Evolutionary conservation across 2,113 vertebrate species (phyloP).

Genomic region (Halichoerus grypus): DNA sequence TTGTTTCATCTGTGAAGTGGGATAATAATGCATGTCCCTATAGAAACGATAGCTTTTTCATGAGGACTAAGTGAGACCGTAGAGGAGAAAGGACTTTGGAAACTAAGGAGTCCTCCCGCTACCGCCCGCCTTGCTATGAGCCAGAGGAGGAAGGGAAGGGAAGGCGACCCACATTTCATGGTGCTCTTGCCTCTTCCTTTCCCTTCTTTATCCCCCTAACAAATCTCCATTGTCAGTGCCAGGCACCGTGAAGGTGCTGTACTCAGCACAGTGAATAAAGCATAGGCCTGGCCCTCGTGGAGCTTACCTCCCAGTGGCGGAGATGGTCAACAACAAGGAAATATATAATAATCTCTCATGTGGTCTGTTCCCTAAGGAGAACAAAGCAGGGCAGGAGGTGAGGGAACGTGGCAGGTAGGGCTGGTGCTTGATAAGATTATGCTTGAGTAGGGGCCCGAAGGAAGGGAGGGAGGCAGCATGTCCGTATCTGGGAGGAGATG

Average conservation of each 20-base stretch:
- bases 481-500: neutral
- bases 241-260: neutral
- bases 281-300: neutral
- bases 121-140: neutral
- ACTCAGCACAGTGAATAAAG: neutral
- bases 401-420: neutral
- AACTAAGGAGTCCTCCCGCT: neutral
- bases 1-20: neutral
- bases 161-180: neutral
- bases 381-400: neutral
- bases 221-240: neutral
- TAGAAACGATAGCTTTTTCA: neutral
- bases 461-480: neutral
- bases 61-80: neutral
- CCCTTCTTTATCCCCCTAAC: neutral
- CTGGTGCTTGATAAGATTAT: neutral
- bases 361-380: neutral
- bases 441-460: neutral
- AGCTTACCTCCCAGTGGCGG: neutral
- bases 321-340: neutral
- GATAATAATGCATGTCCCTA: neutral
- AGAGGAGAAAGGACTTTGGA: neutral
- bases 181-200: neutral
- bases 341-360: neutral
- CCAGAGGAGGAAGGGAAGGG: neutral